phyloP scores from a whole-genome alignment of 2,888 invertebrate species.

The Andrena dorsata region DNA sequence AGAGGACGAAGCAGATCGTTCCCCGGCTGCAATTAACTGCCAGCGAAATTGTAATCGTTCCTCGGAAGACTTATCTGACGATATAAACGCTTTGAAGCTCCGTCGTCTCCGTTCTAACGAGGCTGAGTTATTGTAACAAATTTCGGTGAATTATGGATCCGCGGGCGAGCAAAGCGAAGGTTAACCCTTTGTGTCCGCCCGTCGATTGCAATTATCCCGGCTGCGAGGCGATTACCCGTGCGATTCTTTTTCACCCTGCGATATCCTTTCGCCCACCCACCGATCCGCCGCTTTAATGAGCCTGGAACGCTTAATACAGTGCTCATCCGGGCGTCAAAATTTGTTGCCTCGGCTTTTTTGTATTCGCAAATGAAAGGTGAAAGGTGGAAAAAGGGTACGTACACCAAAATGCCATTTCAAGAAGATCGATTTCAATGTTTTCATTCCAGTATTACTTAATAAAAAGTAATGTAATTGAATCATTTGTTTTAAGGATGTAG shows the following conservation, averaged over 20 bases:
- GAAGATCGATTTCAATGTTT: no score
- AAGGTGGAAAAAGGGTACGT: no score
- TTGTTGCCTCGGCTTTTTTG: conserved; percentile 30
- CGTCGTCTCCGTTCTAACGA: background rate
- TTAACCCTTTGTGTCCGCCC: conserved; percentile 62
- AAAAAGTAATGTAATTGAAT: no score
- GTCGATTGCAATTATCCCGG: conserved; percentile 64
- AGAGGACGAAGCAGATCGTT: conserved; percentile 7
- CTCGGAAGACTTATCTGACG: background rate
- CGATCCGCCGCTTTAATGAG: conserved; percentile 44
- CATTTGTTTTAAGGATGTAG: no score
- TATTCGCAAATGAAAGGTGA: no score
- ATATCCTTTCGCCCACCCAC: conserved; percentile 40
- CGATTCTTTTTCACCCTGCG: conserved; percentile 53
- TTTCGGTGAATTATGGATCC: conserved; percentile 23
- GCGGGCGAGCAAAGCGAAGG: conserved; percentile 31
- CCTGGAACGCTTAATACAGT: conserved; percentile 49
- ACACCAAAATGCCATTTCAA: no score
- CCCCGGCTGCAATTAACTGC: conserved; percentile 7
- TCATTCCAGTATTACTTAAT: no score
- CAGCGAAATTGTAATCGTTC: conserved; percentile 7
- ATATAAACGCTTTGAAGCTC: background rate
- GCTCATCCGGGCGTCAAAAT: conserved; percentile 57
- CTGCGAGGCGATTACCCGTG: conserved; percentile 49
- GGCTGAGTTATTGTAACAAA: conserved; percentile 42